Conservation (phyloP, 2,888 invertebrate species). For the Athrips mouffetella region DNA sequence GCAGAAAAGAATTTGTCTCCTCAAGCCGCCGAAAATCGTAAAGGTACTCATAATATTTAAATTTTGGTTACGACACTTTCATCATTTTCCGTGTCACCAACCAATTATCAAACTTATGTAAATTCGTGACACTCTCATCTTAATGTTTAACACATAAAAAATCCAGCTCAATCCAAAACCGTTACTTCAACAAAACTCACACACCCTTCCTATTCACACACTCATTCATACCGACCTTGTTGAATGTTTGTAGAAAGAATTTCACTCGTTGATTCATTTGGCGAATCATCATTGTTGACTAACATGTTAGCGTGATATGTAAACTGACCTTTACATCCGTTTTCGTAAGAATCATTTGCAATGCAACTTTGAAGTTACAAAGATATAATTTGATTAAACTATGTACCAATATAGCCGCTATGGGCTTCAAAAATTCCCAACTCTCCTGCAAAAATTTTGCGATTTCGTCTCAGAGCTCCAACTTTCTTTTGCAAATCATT, state of each 20-base stretch:
- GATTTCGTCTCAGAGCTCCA: too few species aligned
- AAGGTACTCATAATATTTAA: too few species aligned
- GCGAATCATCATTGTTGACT: not conserved
- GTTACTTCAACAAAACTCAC: not conserved
- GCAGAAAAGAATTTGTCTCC: too few species aligned
- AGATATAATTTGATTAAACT: too few species aligned
- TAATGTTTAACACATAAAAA: slow-evolving; percentile 2
- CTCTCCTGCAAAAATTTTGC: too few species aligned
- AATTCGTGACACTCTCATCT: not conserved
- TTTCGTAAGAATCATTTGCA: not conserved
- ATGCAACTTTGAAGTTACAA: too few species aligned
- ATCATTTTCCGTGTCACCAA: not conserved
- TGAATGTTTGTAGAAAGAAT: slow-evolving; percentile 8
- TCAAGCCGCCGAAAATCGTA: too few species aligned
- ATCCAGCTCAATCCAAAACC: not conserved
- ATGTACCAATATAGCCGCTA: too few species aligned
- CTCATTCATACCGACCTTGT: not conserved
- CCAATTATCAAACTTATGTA: not conserved
- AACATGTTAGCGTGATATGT: not conserved
- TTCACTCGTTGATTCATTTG: slow-evolving; percentile 5
- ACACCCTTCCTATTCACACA: not conserved
- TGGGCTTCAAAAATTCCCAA: too few species aligned
- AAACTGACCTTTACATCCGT: slow-evolving; percentile 9
- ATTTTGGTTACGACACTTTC: too few species aligned
- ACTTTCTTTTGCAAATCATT: too few species aligned